A percentile compares a stretch with the other conserved stretches of the same genome.
These are phyloP conservation scores for Premnoplex brunnescens DNA, from an alignment of 2,797 vertebrate genomes.

Conservation along the genomic window DNA sequence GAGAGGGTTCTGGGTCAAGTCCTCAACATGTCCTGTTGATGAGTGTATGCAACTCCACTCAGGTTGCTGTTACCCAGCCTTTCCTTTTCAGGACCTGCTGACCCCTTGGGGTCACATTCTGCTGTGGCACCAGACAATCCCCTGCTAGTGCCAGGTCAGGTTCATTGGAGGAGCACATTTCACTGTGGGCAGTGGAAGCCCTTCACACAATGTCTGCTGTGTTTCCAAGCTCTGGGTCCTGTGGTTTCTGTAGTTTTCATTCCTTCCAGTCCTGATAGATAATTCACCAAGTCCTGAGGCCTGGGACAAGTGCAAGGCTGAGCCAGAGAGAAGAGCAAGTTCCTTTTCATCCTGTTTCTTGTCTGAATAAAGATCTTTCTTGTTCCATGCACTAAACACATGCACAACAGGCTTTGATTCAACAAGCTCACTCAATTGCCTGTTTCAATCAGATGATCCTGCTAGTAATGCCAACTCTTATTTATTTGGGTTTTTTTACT, in stretches of 20 bases:
- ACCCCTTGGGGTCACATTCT: neutral
- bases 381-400: neutral
- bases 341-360: neutral
- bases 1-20: neutral
- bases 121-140: neutral
- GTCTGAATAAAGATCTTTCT: neutral
- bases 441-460: conserved; percentile 38
- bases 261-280: neutral
- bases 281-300: neutral
- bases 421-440: neutral
- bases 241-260: neutral
- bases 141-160: neutral
- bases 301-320: neutral
- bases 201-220: neutral
- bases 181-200: neutral
- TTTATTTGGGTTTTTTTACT: conserved; percentile 40
- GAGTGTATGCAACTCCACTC: fast-evolving
- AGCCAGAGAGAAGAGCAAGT: neutral
- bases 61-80: neutral
- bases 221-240: neutral
- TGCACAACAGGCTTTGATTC: neutral
- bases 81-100: fast-evolving
- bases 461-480: conserved; percentile 38
- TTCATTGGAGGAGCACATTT: neutral
- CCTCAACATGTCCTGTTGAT: neutral